Base-by-base conservation (phyloP, 1,140 invertebrate species). In the Pinna nobilis region DNA sequence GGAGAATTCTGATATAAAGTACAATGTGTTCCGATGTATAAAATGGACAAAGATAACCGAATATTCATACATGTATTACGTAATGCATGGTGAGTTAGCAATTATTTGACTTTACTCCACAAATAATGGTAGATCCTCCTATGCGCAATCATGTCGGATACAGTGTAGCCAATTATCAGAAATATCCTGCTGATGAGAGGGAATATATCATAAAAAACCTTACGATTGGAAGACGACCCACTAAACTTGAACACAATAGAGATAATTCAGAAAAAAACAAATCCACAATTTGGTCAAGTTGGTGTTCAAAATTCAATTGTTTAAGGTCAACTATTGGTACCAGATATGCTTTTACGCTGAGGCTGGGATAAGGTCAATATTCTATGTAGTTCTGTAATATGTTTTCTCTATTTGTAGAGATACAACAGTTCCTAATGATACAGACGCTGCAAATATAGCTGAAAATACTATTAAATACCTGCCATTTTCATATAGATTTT, bases 1-100 rank as follows among this genome's bases (percentile, higher is more conserved):
- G 11, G 55, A 55, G 20, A 9, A 57, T 2, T 30, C 51, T 20
- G 66, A 53, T 3, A 59, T 30, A 5, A 59, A 39, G n/a, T 69
- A 69, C 28, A 69, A 69, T 32, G 35, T 57, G 7, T 69, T 57
- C 53, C 33, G 39, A 6, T 69, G 66, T 55, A 57, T 69, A 25
- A 69, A 59, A 30, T 69, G 66, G 66, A 41, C 57, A 28, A 39
- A 47, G 35, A 23, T 69, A 4, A 59, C 66, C 25, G 23, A 25
- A 2, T 30, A 69, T 32, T 69, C 66, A 1, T 69, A 69, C 37
- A 28, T n/a, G 4, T 69, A 69, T 37, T 69, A 69, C 11, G 44
- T 59, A 11, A 25, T 32, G 37, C 30, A 59, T 23, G 39, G 66
- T 69, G 47, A 69, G 47, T 18, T 39, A 1, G 37, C 33, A 6